Evolutionary conservation across 2,797 vertebrate genomes (phyloP), one percentile per base, ranked within the genome.

Genomic region (Luscinia megarhynchos): DNA sequence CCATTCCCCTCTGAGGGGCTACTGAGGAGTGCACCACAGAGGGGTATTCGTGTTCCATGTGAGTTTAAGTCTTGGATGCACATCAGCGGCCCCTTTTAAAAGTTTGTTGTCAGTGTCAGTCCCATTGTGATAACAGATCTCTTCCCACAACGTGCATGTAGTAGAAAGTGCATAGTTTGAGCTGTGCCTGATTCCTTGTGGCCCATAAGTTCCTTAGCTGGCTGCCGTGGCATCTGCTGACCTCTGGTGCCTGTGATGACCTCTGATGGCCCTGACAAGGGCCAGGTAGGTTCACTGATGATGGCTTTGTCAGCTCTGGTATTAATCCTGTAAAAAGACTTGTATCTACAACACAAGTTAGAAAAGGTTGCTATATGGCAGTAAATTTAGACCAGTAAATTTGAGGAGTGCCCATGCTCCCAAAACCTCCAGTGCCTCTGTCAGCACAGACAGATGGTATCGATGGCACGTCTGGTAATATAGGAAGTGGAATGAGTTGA

Each of bases 381-480:
- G 15, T 68, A 58, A 50, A 30, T 57, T 50, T 19, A 34, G 30
- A 12, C 30, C 29, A 41, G 6, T 41, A 29, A 41, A 15, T 4
- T 2, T 12, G 4, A 34, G 15, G 36, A 23, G 36, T 68, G 6
- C 10, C 30, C 50, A 23, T 50, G 16, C 32, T 51, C 13, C 20
- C 36, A 69, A 69, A 81, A 24, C 54, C 29, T 41, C 30, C 64
- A 43, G 8, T 51, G 32, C 17, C 21, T 14, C n/a, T 36, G 32
- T 53, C 17, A 61, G 38, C 32, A 24, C 4, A 30, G 55, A 41
- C 26, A 24, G 55, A 24, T 43, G 26, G 36, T 16, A 43, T 24
- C 0, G 0, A 13, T 30, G 34, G 6, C 2, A 3, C 20, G 6
- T 24, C 32, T 1, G 1, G 38, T 4, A 20, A 15, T 53, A 13